Conservation (phyloP, 2,113 vertebrate genomes). For the Halcyon senegalensis region DNA sequence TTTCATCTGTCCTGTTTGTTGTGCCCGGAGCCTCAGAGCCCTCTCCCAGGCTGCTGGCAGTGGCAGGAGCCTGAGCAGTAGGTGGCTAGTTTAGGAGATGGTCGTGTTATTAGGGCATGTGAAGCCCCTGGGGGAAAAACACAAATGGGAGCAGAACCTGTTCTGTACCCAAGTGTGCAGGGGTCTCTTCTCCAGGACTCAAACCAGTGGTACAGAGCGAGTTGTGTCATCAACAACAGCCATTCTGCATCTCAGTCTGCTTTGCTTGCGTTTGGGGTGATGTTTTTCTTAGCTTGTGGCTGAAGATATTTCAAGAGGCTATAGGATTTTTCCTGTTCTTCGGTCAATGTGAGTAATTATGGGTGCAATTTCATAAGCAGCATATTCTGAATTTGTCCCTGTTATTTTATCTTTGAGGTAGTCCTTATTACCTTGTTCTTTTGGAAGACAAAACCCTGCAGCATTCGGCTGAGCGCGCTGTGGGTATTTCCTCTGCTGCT, state of each 20-base stretch:
- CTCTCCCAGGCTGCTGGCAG: not conserved
- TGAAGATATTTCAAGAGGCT: not conserved
- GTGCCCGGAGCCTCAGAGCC: not conserved
- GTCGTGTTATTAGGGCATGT: fast-evolving
- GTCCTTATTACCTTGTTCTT: not conserved
- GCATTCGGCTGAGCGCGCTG: not conserved
- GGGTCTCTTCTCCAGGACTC: not conserved
- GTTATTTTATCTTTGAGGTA: not conserved
- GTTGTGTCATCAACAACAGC: not conserved
- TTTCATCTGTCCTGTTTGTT: not conserved
- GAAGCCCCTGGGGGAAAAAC: not conserved
- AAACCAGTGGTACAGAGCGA: not conserved
- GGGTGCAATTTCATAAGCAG: not conserved
- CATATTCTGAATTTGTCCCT: not conserved
- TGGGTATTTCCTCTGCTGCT: not conserved
- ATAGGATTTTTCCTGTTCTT: not conserved
- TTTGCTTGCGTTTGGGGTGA: not conserved
- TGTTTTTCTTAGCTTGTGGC: not conserved
- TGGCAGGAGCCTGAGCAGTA: not conserved
- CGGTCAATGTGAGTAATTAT: not conserved
- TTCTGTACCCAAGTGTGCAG: not conserved
- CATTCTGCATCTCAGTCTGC: not conserved
- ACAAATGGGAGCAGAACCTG: not conserved
- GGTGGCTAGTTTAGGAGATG: not conserved
- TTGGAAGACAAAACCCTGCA: not conserved